Percentiles rank a stretch among this genome's conserved stretches.
Conservation (phyloP, 2,113 vertebrate genomes). For the Hystrix brachyura region DNA sequence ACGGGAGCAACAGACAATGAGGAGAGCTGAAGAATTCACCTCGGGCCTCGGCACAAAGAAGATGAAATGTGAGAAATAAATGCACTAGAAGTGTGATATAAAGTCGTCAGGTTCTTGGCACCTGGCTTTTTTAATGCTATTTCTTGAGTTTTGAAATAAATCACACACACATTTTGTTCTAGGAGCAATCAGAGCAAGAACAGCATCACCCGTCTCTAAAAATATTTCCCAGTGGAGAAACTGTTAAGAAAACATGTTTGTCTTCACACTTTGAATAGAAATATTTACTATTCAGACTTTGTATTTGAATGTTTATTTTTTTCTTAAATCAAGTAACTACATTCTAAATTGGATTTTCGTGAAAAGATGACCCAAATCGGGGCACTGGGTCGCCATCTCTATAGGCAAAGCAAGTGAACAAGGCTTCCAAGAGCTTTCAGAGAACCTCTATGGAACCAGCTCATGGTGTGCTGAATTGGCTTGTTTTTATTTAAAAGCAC, state of each 20-base stretch:
- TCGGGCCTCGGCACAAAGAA: background rate
- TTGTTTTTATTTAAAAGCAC: constrained; percentile 52
- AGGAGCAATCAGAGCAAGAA: constrained; percentile 73
- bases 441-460: background rate
- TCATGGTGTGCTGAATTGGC: background rate
- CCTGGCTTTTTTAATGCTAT: constrained; percentile 60
- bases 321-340: constrained; percentile 69
- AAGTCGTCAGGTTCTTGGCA: constrained; percentile 57
- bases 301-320: constrained; percentile 33
- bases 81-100: background rate
- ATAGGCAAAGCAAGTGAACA: constrained; percentile 12
- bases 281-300: constrained; percentile 75
- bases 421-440: background rate
- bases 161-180: constrained; percentile 64
- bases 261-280: constrained; percentile 79
- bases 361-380: constrained; percentile 75
- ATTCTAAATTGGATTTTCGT: constrained; percentile 64
- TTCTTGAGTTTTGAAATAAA: constrained; percentile 69
- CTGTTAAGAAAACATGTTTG: constrained; percentile 85
- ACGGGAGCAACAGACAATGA: background rate
- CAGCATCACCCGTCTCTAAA: constrained; percentile 73
- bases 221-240: constrained; percentile 80
- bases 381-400: background rate
- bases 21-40: background rate
- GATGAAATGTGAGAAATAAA: background rate